phyloP scores from a whole-genome alignment of 2,113 vertebrate species.

The Numenius arquata region DNA sequence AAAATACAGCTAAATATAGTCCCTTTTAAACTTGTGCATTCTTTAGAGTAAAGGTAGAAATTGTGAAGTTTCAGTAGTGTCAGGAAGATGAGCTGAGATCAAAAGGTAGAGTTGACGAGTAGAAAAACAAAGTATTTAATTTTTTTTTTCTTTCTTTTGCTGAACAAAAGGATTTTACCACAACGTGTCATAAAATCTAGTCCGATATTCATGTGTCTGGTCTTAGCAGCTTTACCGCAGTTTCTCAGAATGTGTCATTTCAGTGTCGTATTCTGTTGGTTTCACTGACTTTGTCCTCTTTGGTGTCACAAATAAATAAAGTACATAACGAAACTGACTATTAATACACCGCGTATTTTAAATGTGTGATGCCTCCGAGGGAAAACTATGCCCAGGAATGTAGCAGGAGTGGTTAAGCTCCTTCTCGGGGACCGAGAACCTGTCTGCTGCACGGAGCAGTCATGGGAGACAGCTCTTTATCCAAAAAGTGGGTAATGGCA shows the following conservation, averaged over 20 bases:
- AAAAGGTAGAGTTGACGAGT: neutral
- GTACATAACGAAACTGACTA: neutral
- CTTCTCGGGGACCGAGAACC: neutral
- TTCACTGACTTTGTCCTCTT: neutral
- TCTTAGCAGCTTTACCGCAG: neutral
- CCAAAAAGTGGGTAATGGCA: neutral
- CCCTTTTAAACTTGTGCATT: neutral
- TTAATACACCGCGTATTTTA: neutral
- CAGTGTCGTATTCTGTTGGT: neutral
- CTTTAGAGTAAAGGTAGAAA: neutral
- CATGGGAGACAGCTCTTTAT: neutral
- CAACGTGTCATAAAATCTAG: neutral
- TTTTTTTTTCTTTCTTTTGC: neutral
- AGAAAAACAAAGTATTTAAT: neutral
- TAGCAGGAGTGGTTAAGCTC: neutral
- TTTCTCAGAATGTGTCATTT: neutral
- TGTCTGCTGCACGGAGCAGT: neutral
- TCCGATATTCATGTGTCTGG: fast-evolving
- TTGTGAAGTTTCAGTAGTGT: neutral
- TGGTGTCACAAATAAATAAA: neutral
- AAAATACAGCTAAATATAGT: neutral
- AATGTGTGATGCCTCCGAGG: neutral
- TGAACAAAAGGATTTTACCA: neutral
- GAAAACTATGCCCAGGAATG: neutral
- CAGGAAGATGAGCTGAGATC: neutral